Conservation (phyloP, 2,113 vertebrate species). For the Psilopsiagon aurifrons region DNA sequence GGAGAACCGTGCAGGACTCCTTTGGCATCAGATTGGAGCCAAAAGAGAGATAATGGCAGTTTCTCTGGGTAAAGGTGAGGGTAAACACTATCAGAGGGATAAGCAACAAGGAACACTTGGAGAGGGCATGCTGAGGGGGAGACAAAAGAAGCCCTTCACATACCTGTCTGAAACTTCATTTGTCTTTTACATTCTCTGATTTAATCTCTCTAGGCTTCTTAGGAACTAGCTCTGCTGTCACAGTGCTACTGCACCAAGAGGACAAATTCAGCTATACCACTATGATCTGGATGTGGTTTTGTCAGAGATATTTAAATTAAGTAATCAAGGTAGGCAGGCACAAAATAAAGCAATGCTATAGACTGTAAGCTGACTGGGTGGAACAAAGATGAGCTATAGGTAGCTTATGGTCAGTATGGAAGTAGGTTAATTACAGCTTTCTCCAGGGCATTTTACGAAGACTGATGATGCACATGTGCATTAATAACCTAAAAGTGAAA, state of each 20-base stretch:
- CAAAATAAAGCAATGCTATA: background rate
- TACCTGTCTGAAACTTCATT: background rate
- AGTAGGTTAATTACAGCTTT: background rate
- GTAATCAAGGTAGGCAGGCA: background rate
- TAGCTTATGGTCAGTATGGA: background rate
- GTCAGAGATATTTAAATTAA: background rate
- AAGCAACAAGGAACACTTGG: background rate
- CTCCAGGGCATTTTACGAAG: background rate
- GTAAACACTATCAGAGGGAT: background rate
- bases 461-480: background rate
- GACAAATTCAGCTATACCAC: background rate
- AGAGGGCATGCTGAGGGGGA: background rate
- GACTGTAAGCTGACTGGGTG: background rate
- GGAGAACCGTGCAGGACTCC: background rate
- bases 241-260: background rate
- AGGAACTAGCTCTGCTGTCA: background rate
- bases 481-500: background rate
- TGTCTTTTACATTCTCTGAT: background rate
- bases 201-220: background rate
- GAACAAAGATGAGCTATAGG: background rate
- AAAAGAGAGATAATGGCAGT: background rate
- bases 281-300: background rate
- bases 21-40: rapidly evolving
- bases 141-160: background rate
- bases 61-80: background rate